A percentile compares a stretch with the other conserved stretches of the same genome.
phyloP scores from a whole-genome alignment of 2,888 invertebrate genomes.

The Temnothorax ravouxi region DNA sequence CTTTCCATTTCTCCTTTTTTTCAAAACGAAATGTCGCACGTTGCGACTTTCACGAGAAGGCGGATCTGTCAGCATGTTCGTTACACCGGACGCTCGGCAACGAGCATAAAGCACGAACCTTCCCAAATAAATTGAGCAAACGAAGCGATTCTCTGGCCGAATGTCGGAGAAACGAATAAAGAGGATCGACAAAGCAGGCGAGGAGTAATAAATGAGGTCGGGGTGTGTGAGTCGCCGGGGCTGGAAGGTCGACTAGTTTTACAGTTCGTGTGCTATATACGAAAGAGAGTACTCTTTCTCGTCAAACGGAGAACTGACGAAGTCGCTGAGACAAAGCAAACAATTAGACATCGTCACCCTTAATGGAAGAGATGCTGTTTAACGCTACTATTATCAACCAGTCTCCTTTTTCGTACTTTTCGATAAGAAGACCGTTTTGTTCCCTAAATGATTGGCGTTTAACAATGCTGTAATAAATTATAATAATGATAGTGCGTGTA shows the following conservation, averaged over 20 bases:
- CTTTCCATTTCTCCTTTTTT: not conserved
- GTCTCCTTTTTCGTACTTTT: conserved; percentile 36
- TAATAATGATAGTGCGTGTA: not conserved
- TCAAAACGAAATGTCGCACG: conserved; percentile 67
- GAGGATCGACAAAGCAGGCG: conserved; percentile 54
- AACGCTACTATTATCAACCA: conserved; percentile 48
- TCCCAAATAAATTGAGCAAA: conserved; percentile 79
- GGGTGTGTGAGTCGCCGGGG: conserved; percentile 26
- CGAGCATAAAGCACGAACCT: conserved; percentile 79
- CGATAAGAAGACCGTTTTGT: not conserved
- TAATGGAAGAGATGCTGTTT: conserved; percentile 59
- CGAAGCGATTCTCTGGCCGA: conserved; percentile 69
- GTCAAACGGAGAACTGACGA: conserved; percentile 66
- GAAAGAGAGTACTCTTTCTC: conserved; percentile 57
- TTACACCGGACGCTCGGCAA: conserved; percentile 73
- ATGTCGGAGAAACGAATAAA: conserved; percentile 60
- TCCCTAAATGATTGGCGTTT: conserved; percentile 21
- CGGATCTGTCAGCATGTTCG: conserved; percentile 73
- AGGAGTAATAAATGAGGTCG: conserved; percentile 51
- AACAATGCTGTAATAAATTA: conserved; percentile 13
- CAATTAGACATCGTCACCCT: conserved; percentile 77
- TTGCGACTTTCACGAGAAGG: conserved; percentile 50
- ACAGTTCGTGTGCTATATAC: conserved; percentile 41
- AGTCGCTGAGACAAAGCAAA: conserved; percentile 75
- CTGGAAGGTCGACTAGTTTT: conserved; percentile 58